These are phyloP conservation scores for Limnephilus auricula DNA, from an alignment of 2,888 invertebrate genomes.

Conservation along the genomic window DNA sequence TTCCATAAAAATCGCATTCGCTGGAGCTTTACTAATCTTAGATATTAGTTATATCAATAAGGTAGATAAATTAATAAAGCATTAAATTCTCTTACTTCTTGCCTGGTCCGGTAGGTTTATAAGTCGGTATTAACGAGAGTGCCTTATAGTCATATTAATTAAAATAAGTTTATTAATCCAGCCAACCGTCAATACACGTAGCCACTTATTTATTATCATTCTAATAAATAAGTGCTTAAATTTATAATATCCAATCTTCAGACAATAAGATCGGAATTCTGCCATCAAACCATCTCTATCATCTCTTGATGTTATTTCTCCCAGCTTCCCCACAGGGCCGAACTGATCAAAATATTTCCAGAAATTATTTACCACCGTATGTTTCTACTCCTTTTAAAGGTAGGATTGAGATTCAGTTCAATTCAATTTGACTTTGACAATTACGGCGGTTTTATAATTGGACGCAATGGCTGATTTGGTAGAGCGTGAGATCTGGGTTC, in stretches of 20 bases:
- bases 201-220: neutral
- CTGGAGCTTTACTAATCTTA: neutral
- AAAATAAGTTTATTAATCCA: neutral
- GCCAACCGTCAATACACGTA: conserved; percentile 2
- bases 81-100: neutral
- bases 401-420: too few species aligned
- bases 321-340: neutral
- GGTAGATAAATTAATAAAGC: neutral
- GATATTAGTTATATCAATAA: neutral
- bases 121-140: neutral
- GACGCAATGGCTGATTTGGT: too few species aligned
- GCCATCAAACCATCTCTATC: neutral
- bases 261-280: neutral
- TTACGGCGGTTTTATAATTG: too few species aligned
- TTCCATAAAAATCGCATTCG: neutral
- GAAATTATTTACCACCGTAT: neutral
- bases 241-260: conserved; percentile 2
- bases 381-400: too few species aligned
- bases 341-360: neutral
- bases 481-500: too few species aligned
- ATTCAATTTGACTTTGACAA: too few species aligned
- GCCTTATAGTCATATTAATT: neutral
- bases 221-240: neutral
- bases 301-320: neutral
- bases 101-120: neutral